Conservation (phyloP, 2,797 vertebrate genomes). For the Tenualosa thibaudeaui region DNA sequence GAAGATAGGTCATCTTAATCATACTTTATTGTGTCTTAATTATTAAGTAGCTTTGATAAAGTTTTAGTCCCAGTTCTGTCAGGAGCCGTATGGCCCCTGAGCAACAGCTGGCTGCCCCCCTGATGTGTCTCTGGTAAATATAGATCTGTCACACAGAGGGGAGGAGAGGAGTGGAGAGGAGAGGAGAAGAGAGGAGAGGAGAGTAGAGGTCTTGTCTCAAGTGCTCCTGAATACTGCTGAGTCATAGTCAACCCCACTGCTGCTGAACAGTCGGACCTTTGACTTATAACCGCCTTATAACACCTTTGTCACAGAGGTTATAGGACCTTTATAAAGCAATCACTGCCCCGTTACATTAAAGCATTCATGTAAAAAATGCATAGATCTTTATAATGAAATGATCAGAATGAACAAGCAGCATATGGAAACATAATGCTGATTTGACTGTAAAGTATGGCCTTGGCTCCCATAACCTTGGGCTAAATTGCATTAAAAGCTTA, state of each 20-base stretch:
- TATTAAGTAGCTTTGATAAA: background rate
- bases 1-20: background rate
- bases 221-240: conserved; percentile 1
- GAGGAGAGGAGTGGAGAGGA: no score
- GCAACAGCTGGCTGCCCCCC: background rate
- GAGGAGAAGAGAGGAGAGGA: background rate
- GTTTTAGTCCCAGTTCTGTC: conserved; percentile 20
- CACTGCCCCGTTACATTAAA: background rate
- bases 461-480: background rate
- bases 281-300: background rate
- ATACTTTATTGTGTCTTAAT: background rate
- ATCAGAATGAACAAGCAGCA: background rate
- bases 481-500: background rate
- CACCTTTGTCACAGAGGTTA: background rate
- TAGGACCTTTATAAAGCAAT: background rate
- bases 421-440: background rate
- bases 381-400: background rate
- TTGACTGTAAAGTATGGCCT: background rate
- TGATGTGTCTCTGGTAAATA: background rate
- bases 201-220: background rate
- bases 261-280: background rate
- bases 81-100: background rate
- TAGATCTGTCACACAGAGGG: conserved; percentile 2
- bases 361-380: background rate
- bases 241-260: background rate